phyloP scores from a whole-genome alignment of 1,140 invertebrate species.

The Drosophila nebulosa region DNA sequence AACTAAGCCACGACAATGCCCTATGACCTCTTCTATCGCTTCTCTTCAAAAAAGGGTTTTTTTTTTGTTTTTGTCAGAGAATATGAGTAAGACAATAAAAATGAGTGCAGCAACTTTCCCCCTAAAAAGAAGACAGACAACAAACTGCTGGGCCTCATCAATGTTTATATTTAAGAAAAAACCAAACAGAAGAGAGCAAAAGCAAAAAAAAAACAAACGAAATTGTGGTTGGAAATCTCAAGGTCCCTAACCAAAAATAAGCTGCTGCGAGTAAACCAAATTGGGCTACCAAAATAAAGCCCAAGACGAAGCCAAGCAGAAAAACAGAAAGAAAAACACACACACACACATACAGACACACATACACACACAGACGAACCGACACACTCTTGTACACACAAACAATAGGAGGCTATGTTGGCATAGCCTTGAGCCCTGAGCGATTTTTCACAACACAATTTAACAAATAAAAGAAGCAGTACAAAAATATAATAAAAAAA shows the following conservation, averaged over 20 bases:
- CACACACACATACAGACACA: slow-evolving; percentile 18
- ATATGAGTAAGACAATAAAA: slow-evolving; percentile 66
- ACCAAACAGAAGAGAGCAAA: not conserved
- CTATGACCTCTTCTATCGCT: not conserved
- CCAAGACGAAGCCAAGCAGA: slow-evolving; percentile 46
- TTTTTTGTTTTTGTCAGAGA: too few relatives aligned
- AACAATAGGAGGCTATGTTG: slow-evolving; percentile 37
- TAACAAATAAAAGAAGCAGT: slow-evolving; percentile 70
- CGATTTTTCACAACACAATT: slow-evolving; percentile 77
- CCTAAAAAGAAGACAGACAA: not conserved
- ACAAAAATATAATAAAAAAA: slow-evolving; percentile 26
- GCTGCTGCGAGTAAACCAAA: slow-evolving; percentile 54
- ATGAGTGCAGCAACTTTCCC: slow-evolving; percentile 24
- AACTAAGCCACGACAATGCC: slow-evolving; percentile 47
- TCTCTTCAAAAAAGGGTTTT: slow-evolving; percentile 35
- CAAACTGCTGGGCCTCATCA: slow-evolving; percentile 3
- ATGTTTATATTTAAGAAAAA: slow-evolving; percentile 50
- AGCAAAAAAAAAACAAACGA: not conserved
- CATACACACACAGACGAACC: slow-evolving; percentile 18
- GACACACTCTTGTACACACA: slow-evolving; percentile 37
- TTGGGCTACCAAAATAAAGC: slow-evolving; percentile 65
- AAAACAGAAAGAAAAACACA: slow-evolving; percentile 47
- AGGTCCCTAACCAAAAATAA: slow-evolving; percentile 37
- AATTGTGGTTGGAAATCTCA: slow-evolving; percentile 31
- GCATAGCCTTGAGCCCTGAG: slow-evolving; percentile 48